These are phyloP conservation scores for Teleopsis dalmanni DNA, from an alignment of 1,140 invertebrate species.

Conservation along the genomic window DNA sequence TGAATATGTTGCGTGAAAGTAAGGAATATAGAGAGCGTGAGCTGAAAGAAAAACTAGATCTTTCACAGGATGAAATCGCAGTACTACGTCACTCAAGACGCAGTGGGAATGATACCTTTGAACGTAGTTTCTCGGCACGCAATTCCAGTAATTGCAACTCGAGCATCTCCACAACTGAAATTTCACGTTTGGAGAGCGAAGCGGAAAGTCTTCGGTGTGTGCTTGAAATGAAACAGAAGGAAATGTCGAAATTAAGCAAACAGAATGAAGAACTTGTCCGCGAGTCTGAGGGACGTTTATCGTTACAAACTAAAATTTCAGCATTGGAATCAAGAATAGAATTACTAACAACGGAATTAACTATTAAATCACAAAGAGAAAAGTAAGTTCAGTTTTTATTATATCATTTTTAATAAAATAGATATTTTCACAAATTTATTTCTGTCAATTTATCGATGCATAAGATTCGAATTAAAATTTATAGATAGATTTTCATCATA, in stretches of 20 bases:
- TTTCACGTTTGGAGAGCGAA: conserved; percentile 51
- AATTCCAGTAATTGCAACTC: conserved; percentile 6
- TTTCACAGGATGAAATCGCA: conserved; percentile 38
- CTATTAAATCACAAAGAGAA: conserved; percentile 50
- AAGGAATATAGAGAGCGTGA: conserved; percentile 27
- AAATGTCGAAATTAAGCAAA: conserved; percentile 61
- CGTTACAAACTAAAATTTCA: conserved; percentile 49
- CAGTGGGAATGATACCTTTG: conserved; percentile 10
- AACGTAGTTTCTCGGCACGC: conserved; percentile 6
- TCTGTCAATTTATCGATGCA: background rate
- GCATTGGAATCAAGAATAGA: conserved; percentile 58
- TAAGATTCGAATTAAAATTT: too few relatives aligned
- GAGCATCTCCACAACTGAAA: conserved; percentile 11
- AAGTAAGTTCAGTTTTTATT: conserved; percentile 43
- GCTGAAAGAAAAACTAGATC: conserved; percentile 30
- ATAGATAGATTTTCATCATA: too few relatives aligned
- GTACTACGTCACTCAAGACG: conserved; percentile 25
- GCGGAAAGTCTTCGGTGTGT: conserved; percentile 68
- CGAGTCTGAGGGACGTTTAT: conserved; percentile 51
- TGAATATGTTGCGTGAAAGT: conserved; percentile 19
- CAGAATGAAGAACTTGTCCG: conserved; percentile 53
- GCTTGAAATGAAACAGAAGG: conserved; percentile 64
- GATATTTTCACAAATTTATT: too few relatives aligned
- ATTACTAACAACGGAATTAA: conserved; percentile 60
- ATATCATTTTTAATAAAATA: background rate